Evolutionary conservation across 2,113 vertebrate species (phyloP).

Genomic region (Datnioides undecimradiatus): DNA sequence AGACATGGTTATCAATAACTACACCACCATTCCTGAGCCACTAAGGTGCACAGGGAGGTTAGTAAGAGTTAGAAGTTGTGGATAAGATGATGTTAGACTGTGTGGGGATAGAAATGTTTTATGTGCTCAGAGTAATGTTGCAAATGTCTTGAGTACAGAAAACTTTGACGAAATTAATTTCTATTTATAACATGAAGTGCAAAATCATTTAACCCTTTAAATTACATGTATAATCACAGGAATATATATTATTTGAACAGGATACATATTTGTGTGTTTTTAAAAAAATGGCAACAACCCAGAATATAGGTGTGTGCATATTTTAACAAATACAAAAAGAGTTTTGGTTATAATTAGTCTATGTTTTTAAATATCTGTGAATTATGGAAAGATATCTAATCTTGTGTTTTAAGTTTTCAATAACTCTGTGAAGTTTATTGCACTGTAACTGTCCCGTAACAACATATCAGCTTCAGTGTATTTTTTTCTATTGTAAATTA

Average conservation of each 20-base stretch:
- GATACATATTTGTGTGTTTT: not conserved
- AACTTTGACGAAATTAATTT: too few relatives aligned
- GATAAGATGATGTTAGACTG: not conserved
- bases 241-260: not conserved
- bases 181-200: too few relatives aligned
- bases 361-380: not conserved
- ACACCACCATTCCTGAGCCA: conserved; percentile 68
- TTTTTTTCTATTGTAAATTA: not conserved
- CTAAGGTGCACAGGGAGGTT: conserved; percentile 78
- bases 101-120: not conserved
- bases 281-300: too few relatives aligned
- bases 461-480: too few relatives aligned
- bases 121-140: not conserved
- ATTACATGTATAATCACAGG: not conserved
- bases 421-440: not conserved
- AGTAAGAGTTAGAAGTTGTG: conserved; percentile 26
- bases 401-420: not conserved
- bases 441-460: too few relatives aligned
- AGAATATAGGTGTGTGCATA: not conserved
- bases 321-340: not conserved
- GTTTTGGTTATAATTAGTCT: not conserved
- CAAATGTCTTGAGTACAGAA: not conserved
- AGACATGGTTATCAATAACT: conserved; percentile 56
- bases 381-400: not conserved
- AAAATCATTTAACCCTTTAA: not conserved